Evolutionary conservation across 2,113 vertebrate genomes (phyloP).

Genomic region (Hypocryptadius cinnamomeus): DNA sequence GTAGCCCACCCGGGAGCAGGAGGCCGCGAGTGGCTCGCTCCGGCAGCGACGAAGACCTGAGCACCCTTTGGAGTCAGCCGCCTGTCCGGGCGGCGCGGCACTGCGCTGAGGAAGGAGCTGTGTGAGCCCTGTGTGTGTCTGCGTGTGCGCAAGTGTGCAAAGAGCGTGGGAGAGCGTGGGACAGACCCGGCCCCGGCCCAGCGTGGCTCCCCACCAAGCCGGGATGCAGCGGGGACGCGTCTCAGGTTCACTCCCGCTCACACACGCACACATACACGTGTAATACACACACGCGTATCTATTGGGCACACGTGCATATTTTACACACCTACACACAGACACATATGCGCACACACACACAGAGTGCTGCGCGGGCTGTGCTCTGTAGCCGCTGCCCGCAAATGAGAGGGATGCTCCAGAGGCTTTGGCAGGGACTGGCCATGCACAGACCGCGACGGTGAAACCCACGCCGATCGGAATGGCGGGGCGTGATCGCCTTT

Average conservation of each 20-base stretch:
- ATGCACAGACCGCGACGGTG: background rate
- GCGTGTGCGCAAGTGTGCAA: background rate
- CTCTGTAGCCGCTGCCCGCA: background rate
- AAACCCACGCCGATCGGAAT: background rate
- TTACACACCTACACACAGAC: background rate
- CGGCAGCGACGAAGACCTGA: background rate
- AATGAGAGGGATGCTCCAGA: background rate
- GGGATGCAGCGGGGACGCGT: too few species aligned
- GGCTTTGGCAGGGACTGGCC: background rate
- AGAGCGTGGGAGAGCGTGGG: background rate
- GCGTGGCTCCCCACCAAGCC: background rate
- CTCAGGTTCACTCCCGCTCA: background rate
- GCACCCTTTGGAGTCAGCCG: background rate
- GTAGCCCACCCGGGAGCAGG: background rate
- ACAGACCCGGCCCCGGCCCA: background rate
- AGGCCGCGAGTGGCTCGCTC: background rate
- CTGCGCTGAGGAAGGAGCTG: background rate
- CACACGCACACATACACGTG: rapidly evolving
- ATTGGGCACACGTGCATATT: rapidly evolving
- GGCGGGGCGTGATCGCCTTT: background rate
- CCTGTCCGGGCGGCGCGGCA: background rate
- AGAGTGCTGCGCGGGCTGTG: background rate
- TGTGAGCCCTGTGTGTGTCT: background rate
- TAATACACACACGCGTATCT: background rate
- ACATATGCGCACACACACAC: rapidly evolving